phyloP scores from a whole-genome alignment of 1,140 invertebrate genomes.

The Orchestia grillus region DNA sequence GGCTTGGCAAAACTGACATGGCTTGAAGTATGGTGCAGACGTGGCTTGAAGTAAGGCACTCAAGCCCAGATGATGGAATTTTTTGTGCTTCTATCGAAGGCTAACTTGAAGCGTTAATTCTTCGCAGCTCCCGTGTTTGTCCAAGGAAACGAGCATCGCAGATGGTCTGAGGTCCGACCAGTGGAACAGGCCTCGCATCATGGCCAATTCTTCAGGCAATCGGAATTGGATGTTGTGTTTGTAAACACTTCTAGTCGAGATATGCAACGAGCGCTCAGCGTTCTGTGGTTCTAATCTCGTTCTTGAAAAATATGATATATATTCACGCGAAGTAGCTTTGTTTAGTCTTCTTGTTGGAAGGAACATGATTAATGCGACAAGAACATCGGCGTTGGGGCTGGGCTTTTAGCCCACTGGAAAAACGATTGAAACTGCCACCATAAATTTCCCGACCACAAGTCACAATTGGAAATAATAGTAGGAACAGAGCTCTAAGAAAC shows the following conservation, averaged over 20 bases:
- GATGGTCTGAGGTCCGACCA: background rate
- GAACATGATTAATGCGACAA: conserved; percentile 18
- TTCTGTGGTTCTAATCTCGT: background rate
- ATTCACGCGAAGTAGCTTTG: background rate
- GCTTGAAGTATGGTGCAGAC: background rate
- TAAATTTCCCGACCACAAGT: background rate
- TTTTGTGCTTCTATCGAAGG: background rate
- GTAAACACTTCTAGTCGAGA: background rate
- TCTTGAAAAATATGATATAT: background rate
- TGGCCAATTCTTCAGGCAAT: background rate
- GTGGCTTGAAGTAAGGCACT: background rate
- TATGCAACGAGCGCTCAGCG: background rate
- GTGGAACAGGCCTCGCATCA: background rate
- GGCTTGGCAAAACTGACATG: background rate
- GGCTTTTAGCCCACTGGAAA: background rate
- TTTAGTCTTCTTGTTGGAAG: background rate
- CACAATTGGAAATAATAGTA: background rate
- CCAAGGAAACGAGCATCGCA: background rate
- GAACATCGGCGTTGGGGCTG: background rate
- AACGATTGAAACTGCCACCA: conserved; percentile 20
- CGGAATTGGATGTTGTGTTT: background rate
- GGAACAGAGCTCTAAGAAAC: background rate
- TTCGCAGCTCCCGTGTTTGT: background rate
- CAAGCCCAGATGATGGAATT: background rate
- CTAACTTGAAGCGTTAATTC: background rate